Evolutionary conservation across 2,888 invertebrate genomes (phyloP).

Genomic region (Cinara cedri): DNA sequence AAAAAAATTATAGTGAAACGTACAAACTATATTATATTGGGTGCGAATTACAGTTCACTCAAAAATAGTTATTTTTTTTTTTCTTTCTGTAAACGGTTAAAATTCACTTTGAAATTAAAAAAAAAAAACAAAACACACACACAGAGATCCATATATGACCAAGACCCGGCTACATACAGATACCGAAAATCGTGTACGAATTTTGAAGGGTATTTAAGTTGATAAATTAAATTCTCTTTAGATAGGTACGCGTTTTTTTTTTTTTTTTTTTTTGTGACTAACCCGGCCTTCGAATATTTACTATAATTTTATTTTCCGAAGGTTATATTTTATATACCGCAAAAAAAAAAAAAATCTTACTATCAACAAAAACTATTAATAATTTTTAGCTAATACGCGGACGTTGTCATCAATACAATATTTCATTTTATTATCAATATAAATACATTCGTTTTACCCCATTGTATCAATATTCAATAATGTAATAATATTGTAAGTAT

Average conservation of each 20-base stretch:
- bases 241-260: not conserved
- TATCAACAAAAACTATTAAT: not conserved
- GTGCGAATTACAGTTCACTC: no score
- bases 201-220: not conserved
- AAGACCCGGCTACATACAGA: no score
- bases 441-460: not conserved
- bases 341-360: not conserved
- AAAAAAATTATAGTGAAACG: no score
- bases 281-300: not conserved
- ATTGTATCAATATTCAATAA: no score
- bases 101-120: not conserved
- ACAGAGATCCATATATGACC: no score
- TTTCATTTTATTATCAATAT: no score
- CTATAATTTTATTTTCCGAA: conserved; percentile 1
- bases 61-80: no score
- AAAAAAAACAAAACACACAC: no score
- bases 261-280: not conserved
- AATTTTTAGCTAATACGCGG: no score
- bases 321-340: not conserved
- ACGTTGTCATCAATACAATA: no score
- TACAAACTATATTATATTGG: no score
- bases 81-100: not conserved
- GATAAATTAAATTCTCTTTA: conserved; percentile 11
- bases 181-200: not conserved
- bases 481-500: conserved; percentile 16